These are phyloP conservation scores for Cnemophilus loriae DNA, from an alignment of 2,113 vertebrate genomes.

Conservation along the genomic window DNA sequence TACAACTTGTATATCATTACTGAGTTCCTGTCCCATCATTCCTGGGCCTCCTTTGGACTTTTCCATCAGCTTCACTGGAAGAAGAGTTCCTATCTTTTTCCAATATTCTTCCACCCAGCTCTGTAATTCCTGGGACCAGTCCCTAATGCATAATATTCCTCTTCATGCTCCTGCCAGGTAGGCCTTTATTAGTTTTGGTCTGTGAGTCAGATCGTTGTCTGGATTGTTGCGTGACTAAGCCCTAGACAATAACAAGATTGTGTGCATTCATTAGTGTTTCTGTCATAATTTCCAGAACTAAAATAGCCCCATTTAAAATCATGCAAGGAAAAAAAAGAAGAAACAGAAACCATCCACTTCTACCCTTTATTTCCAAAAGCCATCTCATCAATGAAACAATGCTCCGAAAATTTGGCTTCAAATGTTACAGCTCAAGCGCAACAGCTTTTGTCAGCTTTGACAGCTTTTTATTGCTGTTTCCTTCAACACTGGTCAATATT, in stretches of 20 bases:
- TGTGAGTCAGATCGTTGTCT: not conserved
- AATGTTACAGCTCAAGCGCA: not conserved
- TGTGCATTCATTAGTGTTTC: not conserved
- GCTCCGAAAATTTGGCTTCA: not conserved
- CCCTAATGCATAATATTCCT: not conserved
- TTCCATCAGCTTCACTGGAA: not conserved
- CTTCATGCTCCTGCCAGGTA: slow-evolving; percentile 31
- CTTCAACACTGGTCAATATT: slow-evolving; percentile 23
- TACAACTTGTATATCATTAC: not conserved
- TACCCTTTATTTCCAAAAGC: not conserved
- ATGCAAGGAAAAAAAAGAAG: not conserved
- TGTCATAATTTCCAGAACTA: not conserved
- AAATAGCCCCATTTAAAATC: not conserved
- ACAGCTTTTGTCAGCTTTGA: slow-evolving; percentile 11
- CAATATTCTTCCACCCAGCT: not conserved
- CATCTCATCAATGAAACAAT: not conserved
- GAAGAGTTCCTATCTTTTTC: slow-evolving; percentile 34
- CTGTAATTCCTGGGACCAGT: not conserved
- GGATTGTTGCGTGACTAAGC: not conserved
- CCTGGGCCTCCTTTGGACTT: not conserved
- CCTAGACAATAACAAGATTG: not conserved
- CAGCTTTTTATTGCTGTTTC: slow-evolving; percentile 4
- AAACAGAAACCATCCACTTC: not conserved
- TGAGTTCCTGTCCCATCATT: not conserved
- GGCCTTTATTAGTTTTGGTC: slow-evolving; percentile 48